Percentiles rank a stretch among this genome's conserved stretches.
These are phyloP conservation scores for Ia io DNA, from an alignment of 2,113 vertebrate species.

Conservation along the genomic window DNA sequence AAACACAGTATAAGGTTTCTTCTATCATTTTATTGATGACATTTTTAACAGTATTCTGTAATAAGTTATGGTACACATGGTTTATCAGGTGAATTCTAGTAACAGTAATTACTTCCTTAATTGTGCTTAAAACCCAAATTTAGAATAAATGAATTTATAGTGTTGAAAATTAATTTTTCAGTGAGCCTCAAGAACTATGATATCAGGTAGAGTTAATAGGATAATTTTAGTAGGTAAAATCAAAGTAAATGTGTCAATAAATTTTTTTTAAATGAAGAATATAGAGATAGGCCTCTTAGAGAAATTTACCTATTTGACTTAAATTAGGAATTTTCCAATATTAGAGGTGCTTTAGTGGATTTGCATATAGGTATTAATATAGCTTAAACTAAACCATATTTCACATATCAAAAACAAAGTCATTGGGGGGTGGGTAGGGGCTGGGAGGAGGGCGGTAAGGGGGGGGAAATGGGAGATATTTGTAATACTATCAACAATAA, in stretches of 20 bases:
- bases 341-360: not conserved
- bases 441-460: too few relatives aligned
- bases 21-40: not conserved
- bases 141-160: conserved; percentile 36
- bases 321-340: conserved; percentile 3
- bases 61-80: not conserved
- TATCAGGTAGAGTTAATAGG: not conserved
- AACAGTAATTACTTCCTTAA: conserved; percentile 27
- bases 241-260: conserved; percentile 15
- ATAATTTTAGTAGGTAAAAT: conserved; percentile 32
- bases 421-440: too few relatives aligned
- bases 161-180: conserved; percentile 51
- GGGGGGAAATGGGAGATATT: too few relatives aligned
- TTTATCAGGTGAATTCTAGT: conserved; percentile 27
- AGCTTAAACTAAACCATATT: not conserved
- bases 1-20: not conserved
- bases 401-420: not conserved
- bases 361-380: not conserved
- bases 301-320: not conserved
- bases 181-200: conserved; percentile 7
- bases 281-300: not conserved
- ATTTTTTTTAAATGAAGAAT: not conserved
- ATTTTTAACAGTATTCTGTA: not conserved
- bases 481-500: too few relatives aligned
- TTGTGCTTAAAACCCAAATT: conserved; percentile 35